These are phyloP conservation scores for Chaetops frenatus DNA, from an alignment of 2,113 vertebrate species.

Conservation along the genomic window DNA sequence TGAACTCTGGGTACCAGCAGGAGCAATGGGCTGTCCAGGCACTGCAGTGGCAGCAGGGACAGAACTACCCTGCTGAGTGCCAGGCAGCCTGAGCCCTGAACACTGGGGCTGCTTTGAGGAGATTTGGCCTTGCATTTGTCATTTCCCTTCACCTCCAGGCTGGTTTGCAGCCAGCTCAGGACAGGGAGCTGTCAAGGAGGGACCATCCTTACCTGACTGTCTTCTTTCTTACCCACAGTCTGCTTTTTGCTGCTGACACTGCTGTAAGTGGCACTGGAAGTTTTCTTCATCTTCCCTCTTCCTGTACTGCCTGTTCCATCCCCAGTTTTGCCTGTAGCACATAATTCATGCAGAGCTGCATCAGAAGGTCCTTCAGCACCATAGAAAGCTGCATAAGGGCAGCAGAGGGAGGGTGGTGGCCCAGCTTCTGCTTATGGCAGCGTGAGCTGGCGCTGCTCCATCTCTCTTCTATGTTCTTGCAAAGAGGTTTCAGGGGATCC, in stretches of 20 bases:
- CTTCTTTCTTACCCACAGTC: not conserved
- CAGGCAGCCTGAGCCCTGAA: not conserved
- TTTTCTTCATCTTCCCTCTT: not conserved
- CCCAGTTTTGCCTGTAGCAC: not conserved
- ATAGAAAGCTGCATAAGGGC: not conserved
- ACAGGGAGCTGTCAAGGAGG: not conserved
- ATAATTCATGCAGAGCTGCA: not conserved
- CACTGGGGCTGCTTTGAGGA: not conserved
- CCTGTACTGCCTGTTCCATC: not conserved
- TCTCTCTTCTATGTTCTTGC: not conserved
- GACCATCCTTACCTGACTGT: not conserved
- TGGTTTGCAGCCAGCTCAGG: not conserved
- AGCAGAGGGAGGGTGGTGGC: not conserved
- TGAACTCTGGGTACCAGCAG: too few relatives aligned
- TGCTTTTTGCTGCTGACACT: not conserved
- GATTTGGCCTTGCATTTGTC: not conserved
- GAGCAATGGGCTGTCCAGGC: not conserved
- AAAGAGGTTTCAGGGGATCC: not conserved
- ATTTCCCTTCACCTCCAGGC: not conserved
- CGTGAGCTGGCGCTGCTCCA: not conserved
- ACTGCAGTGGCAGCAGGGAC: not conserved
- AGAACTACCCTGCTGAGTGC: not conserved
- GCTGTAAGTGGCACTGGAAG: not conserved
- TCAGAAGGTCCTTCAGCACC: not conserved
- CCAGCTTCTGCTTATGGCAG: not conserved